phyloP scores from a whole-genome alignment of 2,888 invertebrate species.

The Pristionchus mayeri region DNA sequence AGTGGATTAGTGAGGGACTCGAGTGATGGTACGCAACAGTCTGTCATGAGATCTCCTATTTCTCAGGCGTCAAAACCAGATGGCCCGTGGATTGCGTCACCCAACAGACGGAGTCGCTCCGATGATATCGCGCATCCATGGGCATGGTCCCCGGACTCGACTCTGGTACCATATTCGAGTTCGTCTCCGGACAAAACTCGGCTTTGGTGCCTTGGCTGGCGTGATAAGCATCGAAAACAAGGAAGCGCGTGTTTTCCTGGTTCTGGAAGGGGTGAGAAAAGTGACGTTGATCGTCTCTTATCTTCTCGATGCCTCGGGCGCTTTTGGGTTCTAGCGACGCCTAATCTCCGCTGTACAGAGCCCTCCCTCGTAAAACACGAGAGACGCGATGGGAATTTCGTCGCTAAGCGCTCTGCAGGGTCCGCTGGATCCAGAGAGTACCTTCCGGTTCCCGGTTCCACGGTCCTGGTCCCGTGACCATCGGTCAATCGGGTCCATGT shows the following conservation, averaged over 20 bases:
- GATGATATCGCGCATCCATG: constrained; percentile 32
- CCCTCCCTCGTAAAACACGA: background rate
- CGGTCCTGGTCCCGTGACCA: too few relatives aligned
- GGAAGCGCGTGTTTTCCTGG: too few relatives aligned
- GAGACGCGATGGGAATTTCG: background rate
- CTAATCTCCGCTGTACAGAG: background rate
- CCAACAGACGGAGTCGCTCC: constrained; percentile 1
- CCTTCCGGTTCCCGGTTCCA: too few relatives aligned
- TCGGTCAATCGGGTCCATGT: too few relatives aligned
- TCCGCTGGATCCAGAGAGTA: too few relatives aligned
- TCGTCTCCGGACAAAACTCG: background rate
- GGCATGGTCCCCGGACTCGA: background rate
- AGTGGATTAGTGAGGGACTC: background rate
- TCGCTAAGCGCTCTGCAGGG: background rate
- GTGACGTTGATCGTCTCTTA: background rate
- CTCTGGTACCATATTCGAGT: background rate
- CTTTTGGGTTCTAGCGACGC: constrained; percentile 26
- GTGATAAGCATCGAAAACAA: too few relatives aligned
- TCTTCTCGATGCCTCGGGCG: background rate
- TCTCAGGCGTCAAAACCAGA: constrained; percentile 12
- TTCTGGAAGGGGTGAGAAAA: background rate
- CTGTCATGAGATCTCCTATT: background rate
- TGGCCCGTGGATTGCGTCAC: background rate
- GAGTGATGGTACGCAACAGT: constrained; percentile 29
- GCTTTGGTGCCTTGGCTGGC: too few relatives aligned